Evolutionary conservation across 2,888 invertebrate genomes (phyloP).

Genomic region (Nudaria mundana): DNA sequence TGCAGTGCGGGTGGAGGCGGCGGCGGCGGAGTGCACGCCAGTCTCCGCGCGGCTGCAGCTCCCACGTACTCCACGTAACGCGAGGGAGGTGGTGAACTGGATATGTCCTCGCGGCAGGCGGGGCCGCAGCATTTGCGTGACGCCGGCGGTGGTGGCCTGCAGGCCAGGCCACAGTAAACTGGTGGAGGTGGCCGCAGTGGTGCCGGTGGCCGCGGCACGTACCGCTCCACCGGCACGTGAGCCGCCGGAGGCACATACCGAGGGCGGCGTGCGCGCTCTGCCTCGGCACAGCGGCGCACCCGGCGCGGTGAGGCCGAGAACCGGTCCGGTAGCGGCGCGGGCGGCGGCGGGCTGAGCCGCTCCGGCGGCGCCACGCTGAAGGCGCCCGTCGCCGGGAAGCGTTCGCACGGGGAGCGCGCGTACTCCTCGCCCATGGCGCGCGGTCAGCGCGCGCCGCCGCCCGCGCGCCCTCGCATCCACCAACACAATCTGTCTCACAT

Average conservation of each 20-base stretch:
- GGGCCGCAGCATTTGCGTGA: conserved; percentile 73
- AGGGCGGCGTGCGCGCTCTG: conserved; percentile 83
- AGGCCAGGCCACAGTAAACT: conserved; percentile 78
- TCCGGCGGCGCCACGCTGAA: conserved; percentile 84
- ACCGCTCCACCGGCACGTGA: conserved; percentile 87
- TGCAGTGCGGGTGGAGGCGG: conserved; percentile 73
- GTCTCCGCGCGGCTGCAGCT: conserved; percentile 82
- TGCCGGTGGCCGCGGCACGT: conserved; percentile 83
- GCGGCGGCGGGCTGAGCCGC: conserved; percentile 83
- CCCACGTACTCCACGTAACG: conserved; percentile 84
- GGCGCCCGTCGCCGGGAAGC: conserved; percentile 78
- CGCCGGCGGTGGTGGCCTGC: conserved; percentile 65
- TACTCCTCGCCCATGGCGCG: conserved; percentile 80
- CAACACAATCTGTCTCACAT: conserved; percentile 69
- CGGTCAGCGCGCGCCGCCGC: conserved; percentile 76
- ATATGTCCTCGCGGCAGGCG: conserved; percentile 71
- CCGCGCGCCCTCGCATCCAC: conserved; percentile 69
- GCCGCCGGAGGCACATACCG: conserved; percentile 85
- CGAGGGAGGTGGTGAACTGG: conserved; percentile 68
- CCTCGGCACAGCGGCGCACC: conserved; percentile 84
- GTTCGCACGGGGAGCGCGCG: conserved; percentile 79
- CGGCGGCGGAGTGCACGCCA: conserved; percentile 77
- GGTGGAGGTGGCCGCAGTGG: conserved; percentile 73
- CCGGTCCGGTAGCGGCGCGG: conserved; percentile 82
- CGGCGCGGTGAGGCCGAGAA: conserved; percentile 80